phyloP scores from a whole-genome alignment of 2,888 invertebrate species.

The Ectemnius cavifrons region DNA sequence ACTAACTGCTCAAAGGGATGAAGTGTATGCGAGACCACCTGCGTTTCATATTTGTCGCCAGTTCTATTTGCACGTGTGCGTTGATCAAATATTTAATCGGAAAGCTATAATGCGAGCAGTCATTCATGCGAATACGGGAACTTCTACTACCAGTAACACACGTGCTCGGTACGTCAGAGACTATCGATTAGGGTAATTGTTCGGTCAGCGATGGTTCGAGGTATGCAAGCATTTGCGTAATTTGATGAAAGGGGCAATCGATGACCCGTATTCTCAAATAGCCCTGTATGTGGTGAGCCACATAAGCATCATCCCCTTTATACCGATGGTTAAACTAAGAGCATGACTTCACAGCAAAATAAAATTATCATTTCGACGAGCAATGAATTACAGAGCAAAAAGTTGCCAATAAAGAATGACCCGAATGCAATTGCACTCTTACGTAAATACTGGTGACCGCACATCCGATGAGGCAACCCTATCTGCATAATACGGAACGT shows the following conservation, averaged over 20 bases:
- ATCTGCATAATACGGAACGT: not conserved
- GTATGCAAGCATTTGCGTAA: conserved; percentile 28
- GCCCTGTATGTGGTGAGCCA: conserved; percentile 5
- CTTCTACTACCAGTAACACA: not conserved
- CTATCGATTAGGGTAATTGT: conserved; percentile 26
- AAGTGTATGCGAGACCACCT: too few relatives aligned
- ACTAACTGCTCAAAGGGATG: too few relatives aligned
- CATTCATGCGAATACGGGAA: conserved; percentile 18
- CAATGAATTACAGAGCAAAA: not conserved
- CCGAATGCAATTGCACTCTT: not conserved
- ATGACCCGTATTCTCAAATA: conserved; percentile 32
- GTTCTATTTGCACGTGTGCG: too few relatives aligned
- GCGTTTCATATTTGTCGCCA: too few relatives aligned
- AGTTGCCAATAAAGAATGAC: not conserved
- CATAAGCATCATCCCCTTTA: not conserved
- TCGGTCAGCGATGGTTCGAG: conserved; percentile 8
- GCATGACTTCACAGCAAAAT: too few relatives aligned
- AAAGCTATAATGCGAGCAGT: too few relatives aligned
- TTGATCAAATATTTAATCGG: too few relatives aligned
- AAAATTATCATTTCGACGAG: too few relatives aligned
- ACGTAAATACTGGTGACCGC: not conserved
- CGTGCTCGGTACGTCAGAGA: conserved; percentile 10
- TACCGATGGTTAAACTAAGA: too few relatives aligned
- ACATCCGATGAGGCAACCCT: not conserved
- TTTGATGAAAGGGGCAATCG: conserved; percentile 34